phyloP scores from a whole-genome alignment of 2,888 invertebrate genomes.

The Drosophila barbarae region DNA sequence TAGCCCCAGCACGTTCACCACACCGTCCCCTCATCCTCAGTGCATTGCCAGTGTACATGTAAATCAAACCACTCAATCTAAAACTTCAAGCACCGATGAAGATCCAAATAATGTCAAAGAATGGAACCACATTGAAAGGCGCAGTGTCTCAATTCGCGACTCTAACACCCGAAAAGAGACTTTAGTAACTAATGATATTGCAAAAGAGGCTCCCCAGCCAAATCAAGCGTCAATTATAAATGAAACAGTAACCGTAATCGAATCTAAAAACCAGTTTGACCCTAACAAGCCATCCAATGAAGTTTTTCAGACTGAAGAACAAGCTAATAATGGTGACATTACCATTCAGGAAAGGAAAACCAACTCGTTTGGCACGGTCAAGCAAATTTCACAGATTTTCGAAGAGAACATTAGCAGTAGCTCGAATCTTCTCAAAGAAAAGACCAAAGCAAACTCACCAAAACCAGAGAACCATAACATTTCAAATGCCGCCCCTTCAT shows the following conservation, averaged over 20 bases:
- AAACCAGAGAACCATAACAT: constrained; percentile 6
- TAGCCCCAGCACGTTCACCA: constrained; percentile 3
- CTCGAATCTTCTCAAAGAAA: constrained; percentile 12
- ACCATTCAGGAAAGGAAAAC: constrained; percentile 20
- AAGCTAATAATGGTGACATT: background rate
- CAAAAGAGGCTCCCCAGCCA: background rate
- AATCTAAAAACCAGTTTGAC: background rate
- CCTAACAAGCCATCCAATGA: constrained; percentile 2
- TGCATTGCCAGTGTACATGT: constrained; percentile 22
- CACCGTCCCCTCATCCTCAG: background rate
- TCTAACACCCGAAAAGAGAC: background rate
- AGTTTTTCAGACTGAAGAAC: background rate
- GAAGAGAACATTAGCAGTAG: constrained; percentile 34
- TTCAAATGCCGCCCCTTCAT: background rate
- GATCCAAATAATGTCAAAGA: constrained; percentile 10
- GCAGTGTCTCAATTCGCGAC: background rate
- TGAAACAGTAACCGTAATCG: background rate
- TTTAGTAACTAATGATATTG: constrained; percentile 3
- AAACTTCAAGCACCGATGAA: background rate
- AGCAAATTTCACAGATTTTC: constrained; percentile 34
- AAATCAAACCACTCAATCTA: constrained; percentile 3
- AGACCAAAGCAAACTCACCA: constrained; percentile 1
- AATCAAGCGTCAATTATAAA: background rate
- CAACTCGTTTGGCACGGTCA: constrained; percentile 26
- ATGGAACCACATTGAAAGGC: constrained; percentile 1